Evolutionary conservation across 2,113 vertebrate species (phyloP), one percentile per base, ranked within the genome.

Genomic region (Sula dactylatra): DNA sequence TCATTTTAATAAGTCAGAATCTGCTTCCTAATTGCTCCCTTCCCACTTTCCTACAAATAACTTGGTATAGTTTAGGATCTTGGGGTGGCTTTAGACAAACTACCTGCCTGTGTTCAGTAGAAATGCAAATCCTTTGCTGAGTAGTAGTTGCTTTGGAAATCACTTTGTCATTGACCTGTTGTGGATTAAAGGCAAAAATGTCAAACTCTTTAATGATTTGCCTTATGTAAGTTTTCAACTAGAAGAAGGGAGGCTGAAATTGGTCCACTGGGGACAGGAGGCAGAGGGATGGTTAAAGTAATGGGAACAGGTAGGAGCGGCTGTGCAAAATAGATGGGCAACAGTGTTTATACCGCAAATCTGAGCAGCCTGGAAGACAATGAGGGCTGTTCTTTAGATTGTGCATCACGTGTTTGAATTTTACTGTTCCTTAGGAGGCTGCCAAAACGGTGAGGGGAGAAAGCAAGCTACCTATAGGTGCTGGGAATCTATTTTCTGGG

Each of bases 181-280:
- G 70, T 86, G 82, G 71, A 88, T 91, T 95, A 66, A 91, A 92
- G 67, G 67, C 55, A 80, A 72, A 93, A 93, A 76, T 71, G 81
- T 82, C 96, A 64, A 44, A 67, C 40, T 84, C 77, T 59, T 42
- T 87, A 89, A 82, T 76, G 81, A 93, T 88, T 94, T 91, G 36
- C 62, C 54, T 85, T 91, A 65, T 85, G 77, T 73, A 76, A 72
- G 45, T 77, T 87, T 87, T 84, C 49, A 42, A 14, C 49, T 26
- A 32, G 44, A 74, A 79, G 52, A 67, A 86, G 36, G 45, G 86
- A 82, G 69, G 47, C 29, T 56, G 76, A 52, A 82, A 69, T 78
- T 87, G 65, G 54, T 77, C 66, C 45, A 9, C 54, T 72, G 88
- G 54, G 83, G n/a, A 52, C 54, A 40, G 47, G 78, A 69, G 61